phyloP scores from a whole-genome alignment of 2,113 vertebrate species.

The Leucopsar rothschildi region DNA sequence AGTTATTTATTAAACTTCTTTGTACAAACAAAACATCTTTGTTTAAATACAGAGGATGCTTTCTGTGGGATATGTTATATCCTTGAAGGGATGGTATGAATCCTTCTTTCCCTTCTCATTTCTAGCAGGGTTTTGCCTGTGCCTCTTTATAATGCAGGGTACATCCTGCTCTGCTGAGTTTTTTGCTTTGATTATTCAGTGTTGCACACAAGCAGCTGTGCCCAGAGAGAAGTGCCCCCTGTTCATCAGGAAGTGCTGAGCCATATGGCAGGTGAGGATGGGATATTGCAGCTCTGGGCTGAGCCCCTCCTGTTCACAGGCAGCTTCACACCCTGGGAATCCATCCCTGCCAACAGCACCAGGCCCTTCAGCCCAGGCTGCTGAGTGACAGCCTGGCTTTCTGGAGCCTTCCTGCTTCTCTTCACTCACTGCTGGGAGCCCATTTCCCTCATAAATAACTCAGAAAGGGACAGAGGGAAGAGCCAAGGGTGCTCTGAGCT shows the following conservation, averaged over 20 bases:
- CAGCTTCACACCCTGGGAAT: not conserved
- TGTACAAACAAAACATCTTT: not conserved
- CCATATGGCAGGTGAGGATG: constrained; percentile 17
- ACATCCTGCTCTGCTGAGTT: not conserved
- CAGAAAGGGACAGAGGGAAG: rapidly evolving
- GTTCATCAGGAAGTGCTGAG: not conserved
- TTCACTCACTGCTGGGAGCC: not conserved
- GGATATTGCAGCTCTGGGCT: not conserved
- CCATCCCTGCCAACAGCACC: not conserved
- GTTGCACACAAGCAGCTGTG: not conserved
- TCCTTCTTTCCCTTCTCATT: not conserved
- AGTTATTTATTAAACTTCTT: not conserved
- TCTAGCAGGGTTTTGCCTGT: not conserved
- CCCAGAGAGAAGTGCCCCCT: not conserved
- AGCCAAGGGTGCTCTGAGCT: not conserved
- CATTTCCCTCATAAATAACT: not conserved
- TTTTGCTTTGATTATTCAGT: not conserved
- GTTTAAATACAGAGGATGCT: not conserved
- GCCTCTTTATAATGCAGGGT: not conserved
- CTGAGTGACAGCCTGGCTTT: not conserved
- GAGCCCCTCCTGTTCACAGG: not conserved
- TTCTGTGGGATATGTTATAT: not conserved
- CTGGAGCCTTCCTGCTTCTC: not conserved
- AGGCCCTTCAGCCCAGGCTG: not conserved
- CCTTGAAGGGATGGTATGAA: not conserved